Evolutionary conservation across 2,888 invertebrate species (phyloP), one percentile per base, ranked within the genome.

Genomic region (Aquatica leii): DNA sequence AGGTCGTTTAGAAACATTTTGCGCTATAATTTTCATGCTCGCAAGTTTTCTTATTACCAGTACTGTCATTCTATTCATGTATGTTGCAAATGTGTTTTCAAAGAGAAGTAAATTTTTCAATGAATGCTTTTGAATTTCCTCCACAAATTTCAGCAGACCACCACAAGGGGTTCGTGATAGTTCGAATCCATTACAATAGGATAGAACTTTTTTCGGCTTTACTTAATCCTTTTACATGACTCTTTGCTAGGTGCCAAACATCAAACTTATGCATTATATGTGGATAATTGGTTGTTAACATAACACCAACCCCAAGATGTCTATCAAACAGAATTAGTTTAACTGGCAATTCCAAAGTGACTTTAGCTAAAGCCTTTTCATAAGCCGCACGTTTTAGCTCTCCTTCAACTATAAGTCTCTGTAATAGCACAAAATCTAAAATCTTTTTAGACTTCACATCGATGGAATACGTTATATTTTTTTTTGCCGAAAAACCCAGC

Each of bases 191-290:
- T 61, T 55, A 50, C 9, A 41, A 50, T 24, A 67, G 37, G 24
- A 59, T 40, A 17, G 37, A 48, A 34, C 52, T 52, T 55, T 68
- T 66, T 55, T 56, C 57, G 11, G 40, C 52, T 17, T 24, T 43
- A 37, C 51, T 66, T 34, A 69, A 50, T 51, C 57, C 63, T 54
- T 69, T 69, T 18, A 40, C 31, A 12, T 58, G 55, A 40, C 65
- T 69, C 56, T 62, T 69, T 17, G 63, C 46, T 56, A 68, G 59
- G 37, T 67, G 66, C 69, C 67, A 67, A 24, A 62, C 58, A 58
- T 65, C 60, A 62, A 63, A 69, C 35, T 62, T 50, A 35, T 69
- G 58, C 8, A 34, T 34, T 20, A 66, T 66, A 15, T 20, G 17
- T 14, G 62, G 60, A 49, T 62, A 65, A 20, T 58, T 34, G 8